Evolutionary conservation across 1,140 invertebrate genomes (phyloP).

Genomic region (Piezodorus guildinii): DNA sequence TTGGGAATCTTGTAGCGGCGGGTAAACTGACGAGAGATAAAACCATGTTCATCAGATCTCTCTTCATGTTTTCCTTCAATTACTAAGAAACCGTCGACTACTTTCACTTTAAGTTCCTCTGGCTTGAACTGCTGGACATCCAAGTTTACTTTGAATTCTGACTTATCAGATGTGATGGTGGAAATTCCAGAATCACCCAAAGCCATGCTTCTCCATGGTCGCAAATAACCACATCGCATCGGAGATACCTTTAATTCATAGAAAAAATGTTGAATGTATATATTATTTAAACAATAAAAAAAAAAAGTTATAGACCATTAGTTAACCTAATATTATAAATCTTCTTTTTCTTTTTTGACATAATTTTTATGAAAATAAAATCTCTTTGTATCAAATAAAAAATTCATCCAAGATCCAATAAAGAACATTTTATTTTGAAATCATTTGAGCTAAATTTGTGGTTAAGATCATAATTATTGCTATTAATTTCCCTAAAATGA

Average conservation of each 20-base stretch:
- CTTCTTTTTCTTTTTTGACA: too few relatives aligned
- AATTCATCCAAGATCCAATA: too few relatives aligned
- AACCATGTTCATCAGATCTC: constrained; percentile 48
- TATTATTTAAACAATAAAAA: background rate
- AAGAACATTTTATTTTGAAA: too few relatives aligned
- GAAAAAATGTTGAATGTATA: too few relatives aligned
- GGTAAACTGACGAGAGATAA: constrained; percentile 47
- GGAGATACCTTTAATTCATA: background rate
- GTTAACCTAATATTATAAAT: too few relatives aligned
- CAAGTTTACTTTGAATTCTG: constrained; percentile 40
- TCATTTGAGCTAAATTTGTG: too few relatives aligned
- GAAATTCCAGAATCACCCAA: constrained; percentile 16
- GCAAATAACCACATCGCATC: constrained; percentile 14
- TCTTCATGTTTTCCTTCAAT: constrained; percentile 59
- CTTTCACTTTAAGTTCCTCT: constrained; percentile 65
- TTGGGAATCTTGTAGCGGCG: constrained; percentile 50
- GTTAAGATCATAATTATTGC: too few relatives aligned
- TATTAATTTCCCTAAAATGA: too few relatives aligned
- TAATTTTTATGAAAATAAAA: too few relatives aligned
- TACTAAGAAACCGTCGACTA: constrained; percentile 48
- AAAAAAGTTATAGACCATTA: too few relatives aligned
- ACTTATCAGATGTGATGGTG: constrained; percentile 1
- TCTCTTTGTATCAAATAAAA: too few relatives aligned
- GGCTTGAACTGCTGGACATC: constrained; percentile 69
- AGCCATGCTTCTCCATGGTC: constrained; percentile 16